Conservation (phyloP, 2,888 invertebrate species). For the Eupeodes luniger region DNA sequence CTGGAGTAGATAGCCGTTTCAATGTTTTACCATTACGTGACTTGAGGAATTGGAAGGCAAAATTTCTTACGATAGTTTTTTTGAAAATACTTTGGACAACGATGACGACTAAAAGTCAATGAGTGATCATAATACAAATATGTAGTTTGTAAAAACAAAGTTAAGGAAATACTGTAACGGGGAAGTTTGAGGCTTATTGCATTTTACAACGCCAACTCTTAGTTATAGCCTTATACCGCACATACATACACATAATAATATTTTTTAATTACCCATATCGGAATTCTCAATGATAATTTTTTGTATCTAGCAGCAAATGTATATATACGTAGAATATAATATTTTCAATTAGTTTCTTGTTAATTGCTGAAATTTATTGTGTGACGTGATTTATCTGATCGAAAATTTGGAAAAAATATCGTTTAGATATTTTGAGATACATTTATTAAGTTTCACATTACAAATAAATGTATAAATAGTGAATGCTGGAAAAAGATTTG, state of each 20-base stretch:
- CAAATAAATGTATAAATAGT: no score
- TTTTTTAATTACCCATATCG: slow-evolving; percentile 64
- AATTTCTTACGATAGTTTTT: slow-evolving; percentile 33
- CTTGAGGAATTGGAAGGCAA: slow-evolving; percentile 43
- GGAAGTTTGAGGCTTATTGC: slow-evolving; percentile 67
- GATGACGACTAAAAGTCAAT: slow-evolving; percentile 51
- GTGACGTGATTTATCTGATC: neutral
- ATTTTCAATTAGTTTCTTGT: neutral
- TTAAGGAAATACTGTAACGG: slow-evolving; percentile 40
- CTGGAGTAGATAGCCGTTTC: slow-evolving; percentile 1
- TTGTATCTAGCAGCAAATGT: neutral
- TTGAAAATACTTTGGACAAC: slow-evolving; percentile 41
- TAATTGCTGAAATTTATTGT: neutral
- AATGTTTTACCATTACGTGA: slow-evolving; percentile 55
- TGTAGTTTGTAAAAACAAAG: neutral
- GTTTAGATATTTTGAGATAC: neutral
- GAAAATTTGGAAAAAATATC: neutral
- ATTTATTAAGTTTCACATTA: no score
- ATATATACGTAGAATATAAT: neutral
- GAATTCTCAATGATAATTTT: slow-evolving; percentile 42
- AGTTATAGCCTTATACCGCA: slow-evolving; percentile 22
- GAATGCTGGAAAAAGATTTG: no score
- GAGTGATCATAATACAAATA: slow-evolving; percentile 23
- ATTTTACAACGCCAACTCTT: slow-evolving; percentile 62
- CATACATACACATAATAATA: neutral